A percentile compares a stretch with the other conserved stretches of the same genome.
These are phyloP conservation scores for Esox niger DNA, from an alignment of 2,113 vertebrate species.

Conservation along the genomic window DNA sequence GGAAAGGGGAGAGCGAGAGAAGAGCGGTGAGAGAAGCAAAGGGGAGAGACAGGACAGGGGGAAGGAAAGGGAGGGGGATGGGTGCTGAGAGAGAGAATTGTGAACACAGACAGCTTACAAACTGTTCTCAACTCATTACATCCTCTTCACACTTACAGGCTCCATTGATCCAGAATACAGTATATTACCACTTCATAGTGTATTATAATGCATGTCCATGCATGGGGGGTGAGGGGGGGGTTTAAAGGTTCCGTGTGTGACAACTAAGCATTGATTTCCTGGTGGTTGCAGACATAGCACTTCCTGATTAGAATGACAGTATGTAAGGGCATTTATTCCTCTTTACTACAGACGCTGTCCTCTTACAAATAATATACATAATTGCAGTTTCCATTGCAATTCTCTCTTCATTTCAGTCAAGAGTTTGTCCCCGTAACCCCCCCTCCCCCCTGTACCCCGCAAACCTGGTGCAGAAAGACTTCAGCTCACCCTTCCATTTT, in stretches of 20 bases:
- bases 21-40: no score
- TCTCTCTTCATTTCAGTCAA: neutral
- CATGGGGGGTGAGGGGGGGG: neutral
- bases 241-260: neutral
- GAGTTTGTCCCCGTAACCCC: neutral
- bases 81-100: neutral
- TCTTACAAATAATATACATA: no score
- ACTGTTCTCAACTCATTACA: neutral
- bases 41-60: no score
- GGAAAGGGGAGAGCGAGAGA: no score
- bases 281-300: no score
- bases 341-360: no score
- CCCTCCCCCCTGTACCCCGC: neutral
- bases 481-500: neutral
- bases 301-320: no score
- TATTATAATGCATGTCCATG: neutral
- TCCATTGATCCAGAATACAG: neutral
- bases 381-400: neutral
- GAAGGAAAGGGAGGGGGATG: no score
- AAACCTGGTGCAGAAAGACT: neutral
- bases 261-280: no score
- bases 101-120: neutral
- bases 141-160: neutral
- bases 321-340: no score
- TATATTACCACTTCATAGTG: neutral